Percentiles rank a stretch among this genome's conserved stretches.
Evolutionary conservation across 2,888 invertebrate species (phyloP).

Genomic region (Xestia rhomboidea): DNA sequence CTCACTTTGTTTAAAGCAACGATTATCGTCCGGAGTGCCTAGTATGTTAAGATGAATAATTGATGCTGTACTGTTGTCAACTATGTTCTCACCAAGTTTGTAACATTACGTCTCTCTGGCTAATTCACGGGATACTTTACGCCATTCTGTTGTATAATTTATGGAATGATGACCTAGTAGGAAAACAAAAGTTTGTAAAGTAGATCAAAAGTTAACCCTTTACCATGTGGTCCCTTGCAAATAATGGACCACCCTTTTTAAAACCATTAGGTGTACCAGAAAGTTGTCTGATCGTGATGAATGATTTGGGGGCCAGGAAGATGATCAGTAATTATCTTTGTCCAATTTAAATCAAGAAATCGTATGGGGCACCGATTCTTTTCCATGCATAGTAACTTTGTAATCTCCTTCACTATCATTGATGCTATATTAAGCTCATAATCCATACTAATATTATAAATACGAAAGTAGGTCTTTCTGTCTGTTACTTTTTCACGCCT

Average conservation of each 20-base stretch:
- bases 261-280: background rate
- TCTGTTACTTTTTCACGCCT: background rate
- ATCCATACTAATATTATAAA: background rate
- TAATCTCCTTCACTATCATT: background rate
- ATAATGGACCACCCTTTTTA: background rate
- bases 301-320: background rate
- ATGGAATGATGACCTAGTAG: conserved; percentile 24
- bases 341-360: background rate
- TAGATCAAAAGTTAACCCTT: conserved; percentile 2
- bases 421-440: background rate
- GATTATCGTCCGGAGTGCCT: conserved; percentile 59
- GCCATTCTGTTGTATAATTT: conserved; percentile 27
- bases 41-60: conserved; percentile 61
- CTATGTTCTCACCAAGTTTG: conserved; percentile 50
- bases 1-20: conserved; percentile 66
- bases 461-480: background rate
- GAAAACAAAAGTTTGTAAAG: conserved; percentile 15
- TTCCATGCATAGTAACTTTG: background rate
- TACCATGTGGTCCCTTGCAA: background rate
- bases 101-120: conserved; percentile 26
- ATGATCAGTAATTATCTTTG: background rate
- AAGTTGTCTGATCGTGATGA: background rate
- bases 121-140: conserved; percentile 42
- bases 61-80: conserved; percentile 56
- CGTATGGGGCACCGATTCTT: background rate